Base-by-base conservation (phyloP, 2,888 invertebrate genomes). In the Agelastica alni region DNA sequence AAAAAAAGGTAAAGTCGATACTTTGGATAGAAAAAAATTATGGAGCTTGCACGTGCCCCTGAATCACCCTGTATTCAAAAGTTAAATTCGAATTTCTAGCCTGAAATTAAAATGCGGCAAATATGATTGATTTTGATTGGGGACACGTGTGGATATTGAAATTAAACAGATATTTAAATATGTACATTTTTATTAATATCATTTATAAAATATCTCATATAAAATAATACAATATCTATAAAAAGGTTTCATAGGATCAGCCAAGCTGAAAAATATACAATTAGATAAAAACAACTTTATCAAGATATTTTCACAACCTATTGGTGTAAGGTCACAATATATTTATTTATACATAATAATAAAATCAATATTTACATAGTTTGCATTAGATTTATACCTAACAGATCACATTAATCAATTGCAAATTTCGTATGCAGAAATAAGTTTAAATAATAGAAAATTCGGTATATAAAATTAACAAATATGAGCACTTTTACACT, bases 211-310 rank as follows among this genome's bases (percentile, higher is more conserved):
- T 68, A 66, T 68, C 62, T 67, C 65, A 69, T 70, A 70, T 68
- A 70, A 70, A 70, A 70, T 70, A 68, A 68, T 68, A 68, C 66
- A 70, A 64, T 67, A 62, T 69, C 61, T 70, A 70, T 70, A 70
- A 70, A 69, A 70, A 67, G n/a, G 48, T 57, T 59, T 56, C 39
- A 48, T 52, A 42, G 47, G 44, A 45, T 45, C 66, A 66, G 62
- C 60, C 59, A 56, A 60, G 64, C 64, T 63, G 65, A 62, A 56
- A 58, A 52, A 56, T 57, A 51, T 61, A 59, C 53, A 55, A 52
- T 54, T 53, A 47, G 55, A 56, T 56, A 56, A 62, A 61, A 64
- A 61, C 51, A 53, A 54, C 47, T 59, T 59, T 51, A 31, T 59
- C 57, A 53, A 37, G 59, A 57, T 61, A 58, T 63, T 62, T 63